A percentile compares a stretch with the other conserved stretches of the same genome.
phyloP scores from a whole-genome alignment of 2,797 vertebrate species.

The Lepus townsendii region DNA sequence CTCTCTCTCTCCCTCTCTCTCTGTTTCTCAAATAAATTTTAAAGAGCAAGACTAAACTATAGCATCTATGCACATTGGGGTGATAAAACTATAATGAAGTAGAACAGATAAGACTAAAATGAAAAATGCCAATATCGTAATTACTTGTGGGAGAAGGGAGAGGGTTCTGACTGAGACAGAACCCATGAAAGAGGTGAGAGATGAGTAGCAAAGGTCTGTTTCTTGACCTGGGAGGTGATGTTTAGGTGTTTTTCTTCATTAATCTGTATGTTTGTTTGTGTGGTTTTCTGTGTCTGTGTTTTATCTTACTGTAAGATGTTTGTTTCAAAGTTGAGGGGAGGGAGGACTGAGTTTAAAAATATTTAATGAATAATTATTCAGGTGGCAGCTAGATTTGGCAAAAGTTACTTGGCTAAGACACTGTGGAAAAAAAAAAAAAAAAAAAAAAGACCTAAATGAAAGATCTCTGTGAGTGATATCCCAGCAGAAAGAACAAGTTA shows the following conservation, averaged over 20 bases:
- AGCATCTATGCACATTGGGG: neutral
- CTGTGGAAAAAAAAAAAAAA: too few species aligned
- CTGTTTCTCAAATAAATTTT: neutral
- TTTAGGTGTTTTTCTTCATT: neutral
- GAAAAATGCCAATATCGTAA: neutral
- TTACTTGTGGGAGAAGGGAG: neutral
- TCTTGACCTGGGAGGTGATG: neutral
- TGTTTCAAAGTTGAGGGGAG: neutral
- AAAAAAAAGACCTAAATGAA: too few species aligned
- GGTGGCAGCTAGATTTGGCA: neutral
- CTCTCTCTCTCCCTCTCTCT: too few species aligned
- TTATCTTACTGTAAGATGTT: neutral
- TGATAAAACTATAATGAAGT: neutral
- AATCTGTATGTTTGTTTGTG: neutral
- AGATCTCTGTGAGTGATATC: too few species aligned
- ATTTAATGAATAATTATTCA: constrained; percentile 36
- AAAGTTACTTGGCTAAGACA: neutral
- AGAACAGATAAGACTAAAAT: constrained; percentile 18
- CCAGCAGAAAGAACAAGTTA: too few species aligned
- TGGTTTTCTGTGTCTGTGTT: neutral
- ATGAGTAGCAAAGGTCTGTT: neutral
- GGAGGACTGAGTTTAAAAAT: neutral
- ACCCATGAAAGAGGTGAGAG: neutral
- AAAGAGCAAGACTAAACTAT: neutral
- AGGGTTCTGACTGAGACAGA: neutral